phyloP scores from a whole-genome alignment of 2,888 invertebrate species.

The Drosophila testacea region DNA sequence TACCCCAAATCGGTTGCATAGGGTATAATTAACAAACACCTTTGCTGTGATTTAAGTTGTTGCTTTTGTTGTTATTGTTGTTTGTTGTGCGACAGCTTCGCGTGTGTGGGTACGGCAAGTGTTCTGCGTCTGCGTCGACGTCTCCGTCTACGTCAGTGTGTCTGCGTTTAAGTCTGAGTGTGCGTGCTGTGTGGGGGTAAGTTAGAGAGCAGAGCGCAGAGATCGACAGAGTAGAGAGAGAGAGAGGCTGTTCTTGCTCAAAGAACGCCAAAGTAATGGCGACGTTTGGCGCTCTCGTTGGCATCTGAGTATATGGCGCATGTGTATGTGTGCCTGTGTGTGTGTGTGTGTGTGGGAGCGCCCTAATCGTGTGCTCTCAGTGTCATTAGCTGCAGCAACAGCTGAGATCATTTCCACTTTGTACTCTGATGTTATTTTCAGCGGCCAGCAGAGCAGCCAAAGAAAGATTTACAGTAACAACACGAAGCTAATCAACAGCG shows the following conservation, averaged over 20 bases:
- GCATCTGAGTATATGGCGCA: conserved; percentile 15
- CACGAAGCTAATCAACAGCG: conserved; percentile 74
- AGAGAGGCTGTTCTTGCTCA: conserved; percentile 45
- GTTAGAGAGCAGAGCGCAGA: conserved; percentile 46
- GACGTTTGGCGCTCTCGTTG: conserved; percentile 44
- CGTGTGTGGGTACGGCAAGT: conserved; percentile 68
- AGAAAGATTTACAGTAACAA: conserved; percentile 79
- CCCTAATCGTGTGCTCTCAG: conserved; percentile 58
- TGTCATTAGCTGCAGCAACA: conserved; percentile 66
- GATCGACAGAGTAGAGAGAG: conserved; percentile 14
- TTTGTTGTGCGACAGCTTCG: conserved; percentile 41
- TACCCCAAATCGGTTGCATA: conserved; percentile 36
- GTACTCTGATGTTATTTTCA: conserved; percentile 74
- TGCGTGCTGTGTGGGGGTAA: conserved; percentile 74
- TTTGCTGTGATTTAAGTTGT: conserved; percentile 70
- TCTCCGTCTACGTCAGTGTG: conserved; percentile 17
- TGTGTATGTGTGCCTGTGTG: conserved; percentile 19
- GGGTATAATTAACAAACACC: conserved; percentile 71
- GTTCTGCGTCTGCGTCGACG: conserved; percentile 48
- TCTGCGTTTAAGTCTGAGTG: conserved; percentile 48
- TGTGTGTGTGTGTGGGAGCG: conserved; percentile 65
- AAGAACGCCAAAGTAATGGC: conserved; percentile 74
- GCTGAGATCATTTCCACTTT: conserved; percentile 67
- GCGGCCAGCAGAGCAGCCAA: conserved; percentile 60
- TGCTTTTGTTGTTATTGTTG: conserved; percentile 31